These are phyloP conservation scores for Mycetomoellerius zeteki DNA, from an alignment of 1,140 invertebrate genomes.

Conservation along the genomic window DNA sequence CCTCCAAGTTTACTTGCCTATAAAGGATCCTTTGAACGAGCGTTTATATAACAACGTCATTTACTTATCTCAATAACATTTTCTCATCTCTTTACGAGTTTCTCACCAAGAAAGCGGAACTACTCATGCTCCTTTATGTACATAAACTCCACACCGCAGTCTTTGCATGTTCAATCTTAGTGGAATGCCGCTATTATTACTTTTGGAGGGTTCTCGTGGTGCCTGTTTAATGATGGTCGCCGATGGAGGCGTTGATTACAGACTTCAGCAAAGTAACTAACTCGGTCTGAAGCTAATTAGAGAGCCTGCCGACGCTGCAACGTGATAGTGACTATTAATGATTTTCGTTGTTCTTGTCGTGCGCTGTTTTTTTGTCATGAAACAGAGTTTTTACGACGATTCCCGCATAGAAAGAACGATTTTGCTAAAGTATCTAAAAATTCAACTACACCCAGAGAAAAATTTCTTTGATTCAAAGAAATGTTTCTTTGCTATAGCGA, in stretches of 20 bases:
- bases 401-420: too few species aligned
- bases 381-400: background rate
- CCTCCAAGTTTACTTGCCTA: background rate
- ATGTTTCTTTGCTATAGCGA: too few species aligned
- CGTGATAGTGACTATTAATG: slow-evolving; percentile 75
- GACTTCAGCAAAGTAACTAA: slow-evolving; percentile 76
- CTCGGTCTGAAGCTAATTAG: slow-evolving; percentile 75
- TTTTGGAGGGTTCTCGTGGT: slow-evolving; percentile 50
- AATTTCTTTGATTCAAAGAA: too few species aligned
- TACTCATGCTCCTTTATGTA: background rate
- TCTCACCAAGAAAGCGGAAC: slow-evolving; percentile 16
- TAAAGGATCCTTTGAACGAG: background rate
- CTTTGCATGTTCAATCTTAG: slow-evolving; percentile 7
- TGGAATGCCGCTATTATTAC: slow-evolving; percentile 69
- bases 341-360: slow-evolving; percentile 65
- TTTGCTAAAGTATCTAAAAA: too few species aligned
- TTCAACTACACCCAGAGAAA: too few species aligned
- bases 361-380: background rate
- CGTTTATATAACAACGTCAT: background rate
- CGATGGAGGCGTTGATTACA: slow-evolving; percentile 77
- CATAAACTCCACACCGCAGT: background rate
- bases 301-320: slow-evolving; percentile 65
- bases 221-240: slow-evolving; percentile 69
- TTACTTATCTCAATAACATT: background rate
- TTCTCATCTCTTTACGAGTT: background rate